Evolutionary conservation across 2,888 invertebrate species (phyloP).

Genomic region (Netelia melanura): DNA sequence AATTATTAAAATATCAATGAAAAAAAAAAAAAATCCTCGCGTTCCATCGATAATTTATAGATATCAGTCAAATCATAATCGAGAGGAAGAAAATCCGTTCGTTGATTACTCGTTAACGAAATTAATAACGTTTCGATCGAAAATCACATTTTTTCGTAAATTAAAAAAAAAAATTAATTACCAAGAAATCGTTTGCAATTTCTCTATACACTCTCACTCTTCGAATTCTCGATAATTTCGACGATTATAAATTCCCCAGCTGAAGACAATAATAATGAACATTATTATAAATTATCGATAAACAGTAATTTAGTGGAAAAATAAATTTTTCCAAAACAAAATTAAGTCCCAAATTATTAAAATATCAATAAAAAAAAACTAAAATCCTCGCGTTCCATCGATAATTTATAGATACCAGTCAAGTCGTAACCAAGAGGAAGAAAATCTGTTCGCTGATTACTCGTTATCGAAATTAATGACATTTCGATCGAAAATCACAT

Average conservation of each 20-base stretch:
- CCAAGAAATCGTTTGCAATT: neutral
- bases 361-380: no score
- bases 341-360: no score
- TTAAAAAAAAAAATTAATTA: slow-evolving; percentile 3
- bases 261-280: no score
- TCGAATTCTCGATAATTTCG: neutral
- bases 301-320: no score
- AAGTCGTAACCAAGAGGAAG: neutral
- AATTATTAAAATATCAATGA: no score
- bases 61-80: slow-evolving; percentile 2
- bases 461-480: slow-evolving; percentile 32
- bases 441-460: neutral
- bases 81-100: neutral
- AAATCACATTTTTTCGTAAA: neutral
- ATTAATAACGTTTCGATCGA: slow-evolving; percentile 9
- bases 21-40: neutral
- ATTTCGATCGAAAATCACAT: neutral
- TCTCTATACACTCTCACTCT: neutral
- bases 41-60: neutral
- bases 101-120: slow-evolving; percentile 16
- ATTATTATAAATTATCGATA: no score
- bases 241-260: neutral
- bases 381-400: neutral
- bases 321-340: no score
- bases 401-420: neutral